Evolutionary conservation across 2,113 vertebrate species (phyloP), one percentile per base, ranked within the genome.

Genomic region (Laticauda laticaudata): DNA sequence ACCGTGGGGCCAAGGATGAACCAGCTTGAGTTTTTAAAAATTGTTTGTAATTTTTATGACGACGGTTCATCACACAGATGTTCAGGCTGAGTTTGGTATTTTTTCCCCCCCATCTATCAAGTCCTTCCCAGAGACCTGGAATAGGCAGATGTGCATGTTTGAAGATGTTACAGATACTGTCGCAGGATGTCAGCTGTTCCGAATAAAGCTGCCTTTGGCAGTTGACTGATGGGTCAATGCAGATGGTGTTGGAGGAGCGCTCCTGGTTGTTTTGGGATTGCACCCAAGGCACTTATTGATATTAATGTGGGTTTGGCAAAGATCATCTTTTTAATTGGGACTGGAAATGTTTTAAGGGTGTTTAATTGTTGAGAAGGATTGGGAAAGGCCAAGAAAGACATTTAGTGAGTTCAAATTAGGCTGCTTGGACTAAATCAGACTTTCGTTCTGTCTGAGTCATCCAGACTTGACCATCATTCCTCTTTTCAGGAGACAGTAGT

Each of bases 401-500:
- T 29, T 26, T 18, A 11, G 85, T 24, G 34, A 85, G 26, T 14
- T 23, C 21, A 56, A 29, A 23, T 45, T 54, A 45, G 69, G 15
- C 23, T 26, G 10, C 88, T 29, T 15, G 88, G 88, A 48, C 12
- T 14, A 48, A 29, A 48, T 57, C 15, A 8, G 56, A 45, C 23
- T 14, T 45, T 29, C 1, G 11, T 69, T 26, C 3, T 21, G 18
- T 81, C 34, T 81, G 34, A 81, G 34, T 8, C 34, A 10, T 43
- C 75, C 18, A n/a, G 75, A 43, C 3, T 81, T 81, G 34, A 43
- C 75, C 2, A 3, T 81, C 18, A 21, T 26, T 39, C 55, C 54
- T 53, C 18, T 45, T 92, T 81, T 92, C 94, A 99, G 98, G 98
- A 95, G 98, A 99, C 97, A 98, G 98, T 48, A 98, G 98, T 81